Conservation (phyloP, 1,140 invertebrate genomes). For the Episyrphus balteatus region DNA sequence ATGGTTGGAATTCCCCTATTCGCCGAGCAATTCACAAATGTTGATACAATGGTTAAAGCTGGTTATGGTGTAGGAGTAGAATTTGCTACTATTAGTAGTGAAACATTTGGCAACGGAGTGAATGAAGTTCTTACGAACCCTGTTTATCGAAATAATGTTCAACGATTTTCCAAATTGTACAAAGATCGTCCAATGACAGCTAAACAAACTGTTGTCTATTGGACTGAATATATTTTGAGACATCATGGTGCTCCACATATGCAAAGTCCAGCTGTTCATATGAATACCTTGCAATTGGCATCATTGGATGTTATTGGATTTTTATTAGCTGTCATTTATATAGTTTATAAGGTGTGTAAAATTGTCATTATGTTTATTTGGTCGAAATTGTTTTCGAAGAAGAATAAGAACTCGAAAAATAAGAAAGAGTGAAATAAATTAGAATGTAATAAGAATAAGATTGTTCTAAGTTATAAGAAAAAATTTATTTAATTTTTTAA, state of each 20-base stretch:
- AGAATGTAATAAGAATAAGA: no score
- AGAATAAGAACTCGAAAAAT: no score
- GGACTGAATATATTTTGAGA: slow-evolving; percentile 40
- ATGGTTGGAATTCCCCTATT: slow-evolving; percentile 38
- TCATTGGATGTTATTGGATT: slow-evolving; percentile 37
- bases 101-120: slow-evolving; percentile 7
- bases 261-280: slow-evolving; percentile 23
- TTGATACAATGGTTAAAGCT: slow-evolving; percentile 2
- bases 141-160: slow-evolving; percentile 7
- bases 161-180: slow-evolving; percentile 19
- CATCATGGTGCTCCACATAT: slow-evolving; percentile 37
- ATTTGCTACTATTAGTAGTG: neutral
- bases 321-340: slow-evolving; percentile 3
- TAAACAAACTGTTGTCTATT: slow-evolving; percentile 36
- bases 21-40: slow-evolving; percentile 18
- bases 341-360: no score
- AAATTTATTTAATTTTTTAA: no score
- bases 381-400: no score
- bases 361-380: no score
- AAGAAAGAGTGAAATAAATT: no score
- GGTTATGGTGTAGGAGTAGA: slow-evolving; percentile 20
- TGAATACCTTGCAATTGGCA: slow-evolving; percentile 38
- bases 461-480: no score
- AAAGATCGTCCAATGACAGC: slow-evolving; percentile 28
- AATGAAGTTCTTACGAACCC: slow-evolving; percentile 13